Evolutionary conservation across 30 jellyfish, hydroid and myxozoan species (phyloP).

Genomic region (Aurelia sp.): DNA sequence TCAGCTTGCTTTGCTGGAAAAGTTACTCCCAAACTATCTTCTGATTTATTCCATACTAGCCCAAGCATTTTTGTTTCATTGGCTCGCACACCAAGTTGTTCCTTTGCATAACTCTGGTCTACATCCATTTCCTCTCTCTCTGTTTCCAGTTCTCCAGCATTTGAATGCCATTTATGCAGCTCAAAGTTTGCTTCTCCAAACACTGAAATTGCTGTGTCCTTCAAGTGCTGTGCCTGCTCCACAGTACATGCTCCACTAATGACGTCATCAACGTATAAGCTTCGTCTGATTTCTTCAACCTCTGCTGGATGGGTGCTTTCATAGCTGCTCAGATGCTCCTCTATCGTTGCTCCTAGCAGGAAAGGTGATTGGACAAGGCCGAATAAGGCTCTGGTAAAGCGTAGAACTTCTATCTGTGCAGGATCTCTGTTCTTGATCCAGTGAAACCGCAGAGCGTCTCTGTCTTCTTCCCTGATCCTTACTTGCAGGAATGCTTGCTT

Average conservation of each 20-base stretch:
- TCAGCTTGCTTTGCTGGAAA: slow-evolving; percentile 45
- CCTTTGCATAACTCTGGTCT: slow-evolving; percentile 56
- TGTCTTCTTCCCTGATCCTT: slow-evolving; percentile 42
- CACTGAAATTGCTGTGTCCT: slow-evolving; percentile 22
- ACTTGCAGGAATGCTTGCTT: slow-evolving; percentile 84
- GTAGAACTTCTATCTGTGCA: slow-evolving; percentile 28
- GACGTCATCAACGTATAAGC: slow-evolving; percentile 74
- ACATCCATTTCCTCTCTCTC: not conserved
- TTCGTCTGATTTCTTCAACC: slow-evolving; percentile 27
- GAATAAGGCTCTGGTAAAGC: slow-evolving; percentile 54
- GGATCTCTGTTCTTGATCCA: slow-evolving; percentile 68
- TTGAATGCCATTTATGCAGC: slow-evolving; percentile 82
- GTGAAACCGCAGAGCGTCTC: slow-evolving; percentile 79
- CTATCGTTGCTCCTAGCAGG: slow-evolving; percentile 61
- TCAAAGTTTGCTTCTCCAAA: slow-evolving; percentile 51
- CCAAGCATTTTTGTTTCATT: slow-evolving; percentile 40
- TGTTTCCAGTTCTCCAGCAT: slow-evolving; percentile 57
- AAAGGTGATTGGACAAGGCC: slow-evolving; percentile 77
- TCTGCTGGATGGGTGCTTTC: slow-evolving; percentile 37
- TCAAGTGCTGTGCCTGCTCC: slow-evolving; percentile 22
- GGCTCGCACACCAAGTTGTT: slow-evolving; percentile 56
- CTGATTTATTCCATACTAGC: slow-evolving; percentile 29
- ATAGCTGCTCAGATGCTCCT: slow-evolving; percentile 31
- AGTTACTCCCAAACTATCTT: not conserved
- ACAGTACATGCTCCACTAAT: slow-evolving; percentile 45